Percentiles rank a stretch among this genome's conserved stretches.
phyloP scores from a whole-genome alignment of 2,888 invertebrate genomes.

The Pandemis heparana region DNA sequence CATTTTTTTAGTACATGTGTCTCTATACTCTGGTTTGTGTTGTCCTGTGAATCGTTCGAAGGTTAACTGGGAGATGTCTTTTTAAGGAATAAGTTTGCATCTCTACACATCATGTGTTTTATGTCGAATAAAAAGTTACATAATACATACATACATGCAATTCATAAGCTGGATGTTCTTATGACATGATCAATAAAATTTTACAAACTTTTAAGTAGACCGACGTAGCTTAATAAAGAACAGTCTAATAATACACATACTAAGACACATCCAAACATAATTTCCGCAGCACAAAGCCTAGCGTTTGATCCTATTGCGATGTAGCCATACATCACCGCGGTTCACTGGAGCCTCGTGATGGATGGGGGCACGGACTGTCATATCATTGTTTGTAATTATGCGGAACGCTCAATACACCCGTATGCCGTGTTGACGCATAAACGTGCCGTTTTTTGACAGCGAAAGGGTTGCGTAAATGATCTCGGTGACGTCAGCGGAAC shows the following conservation, averaged over 20 bases:
- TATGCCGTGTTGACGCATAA: conserved; percentile 37
- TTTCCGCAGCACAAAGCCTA: conserved; percentile 38
- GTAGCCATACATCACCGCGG: conserved; percentile 50
- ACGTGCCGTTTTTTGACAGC: conserved; percentile 35
- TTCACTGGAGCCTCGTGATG: conserved; percentile 48
- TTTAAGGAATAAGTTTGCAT: too few relatives aligned
- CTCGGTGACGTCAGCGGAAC: conserved; percentile 8
- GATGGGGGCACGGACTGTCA: conserved; percentile 50
- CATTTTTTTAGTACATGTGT: too few relatives aligned
- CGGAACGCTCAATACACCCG: conserved; percentile 36
- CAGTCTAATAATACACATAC: background rate
- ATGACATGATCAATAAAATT: too few relatives aligned
- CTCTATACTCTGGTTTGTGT: too few relatives aligned
- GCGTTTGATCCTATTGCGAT: conserved; percentile 44
- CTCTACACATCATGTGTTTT: too few relatives aligned
- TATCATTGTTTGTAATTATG: conserved; percentile 54
- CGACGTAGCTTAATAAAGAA: background rate
- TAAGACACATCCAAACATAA: conserved; percentile 20
- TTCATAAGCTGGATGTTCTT: too few relatives aligned
- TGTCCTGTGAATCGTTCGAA: too few relatives aligned
- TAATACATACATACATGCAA: too few relatives aligned
- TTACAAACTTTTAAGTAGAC: too few relatives aligned
- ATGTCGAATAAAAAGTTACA: too few relatives aligned
- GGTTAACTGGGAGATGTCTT: too few relatives aligned
- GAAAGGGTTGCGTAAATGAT: conserved; percentile 30